phyloP scores from a whole-genome alignment of 2,888 invertebrate genomes.

The Ormyrus nitidulus region DNA sequence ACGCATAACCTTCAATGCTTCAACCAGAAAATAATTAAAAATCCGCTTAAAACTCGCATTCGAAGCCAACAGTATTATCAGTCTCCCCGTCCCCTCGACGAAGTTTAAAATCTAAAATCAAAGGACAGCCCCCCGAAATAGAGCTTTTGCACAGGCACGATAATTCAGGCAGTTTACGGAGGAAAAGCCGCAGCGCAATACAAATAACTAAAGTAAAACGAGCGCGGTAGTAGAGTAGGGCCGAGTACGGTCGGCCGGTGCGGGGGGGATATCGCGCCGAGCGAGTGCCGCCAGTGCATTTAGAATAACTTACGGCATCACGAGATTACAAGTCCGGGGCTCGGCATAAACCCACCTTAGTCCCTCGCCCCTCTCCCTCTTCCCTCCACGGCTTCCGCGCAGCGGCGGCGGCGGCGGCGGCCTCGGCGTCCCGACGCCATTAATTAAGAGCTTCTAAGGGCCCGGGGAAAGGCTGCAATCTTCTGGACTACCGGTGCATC shows the following conservation, averaged over 20 bases:
- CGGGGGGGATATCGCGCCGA: constrained; percentile 7
- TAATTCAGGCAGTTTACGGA: not conserved
- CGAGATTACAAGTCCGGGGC: constrained; percentile 73
- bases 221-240: constrained; percentile 22
- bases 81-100: no score
- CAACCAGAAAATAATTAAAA: no score
- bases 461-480: constrained; percentile 46
- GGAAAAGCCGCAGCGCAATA: constrained; percentile 20
- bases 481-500: constrained; percentile 29
- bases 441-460: constrained; percentile 73
- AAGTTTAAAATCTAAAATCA: no score
- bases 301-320: constrained; percentile 74
- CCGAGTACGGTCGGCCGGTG: constrained; percentile 18
- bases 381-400: not conserved
- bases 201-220: constrained; percentile 50
- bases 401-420: constrained; percentile 17
- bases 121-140: not conserved
- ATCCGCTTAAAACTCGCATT: no score
- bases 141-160: not conserved
- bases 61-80: no score
- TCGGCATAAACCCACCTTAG: constrained; percentile 71
- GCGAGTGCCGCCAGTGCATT: constrained; percentile 67
- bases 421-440: constrained; percentile 63
- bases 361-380: constrained; percentile 53
- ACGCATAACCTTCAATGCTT: no score